These are phyloP conservation scores for Protosalanx chinensis DNA, from an alignment of 2,797 vertebrate genomes.

Conservation along the genomic window DNA sequence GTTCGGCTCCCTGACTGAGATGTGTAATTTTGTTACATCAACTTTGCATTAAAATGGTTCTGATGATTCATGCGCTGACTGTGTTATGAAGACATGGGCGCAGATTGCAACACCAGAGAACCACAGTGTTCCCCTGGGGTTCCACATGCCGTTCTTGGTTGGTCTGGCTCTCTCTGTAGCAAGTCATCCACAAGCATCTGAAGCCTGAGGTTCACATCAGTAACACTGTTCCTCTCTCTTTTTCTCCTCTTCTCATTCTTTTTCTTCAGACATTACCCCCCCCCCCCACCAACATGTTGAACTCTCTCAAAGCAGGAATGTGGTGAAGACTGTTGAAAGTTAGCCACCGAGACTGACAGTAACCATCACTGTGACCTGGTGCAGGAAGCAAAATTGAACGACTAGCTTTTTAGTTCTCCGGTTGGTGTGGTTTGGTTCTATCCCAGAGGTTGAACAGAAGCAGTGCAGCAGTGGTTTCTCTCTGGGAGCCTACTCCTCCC, in stretches of 20 bases:
- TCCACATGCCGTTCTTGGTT: neutral
- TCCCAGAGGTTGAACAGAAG: constrained; percentile 62
- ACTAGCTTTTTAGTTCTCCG: constrained; percentile 64
- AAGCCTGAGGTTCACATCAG: constrained; percentile 14
- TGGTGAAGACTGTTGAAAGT: constrained; percentile 40
- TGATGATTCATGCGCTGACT: constrained; percentile 31
- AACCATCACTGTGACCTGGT: constrained; percentile 32
- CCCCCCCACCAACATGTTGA: constrained; percentile 23
- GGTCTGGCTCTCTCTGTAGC: constrained; percentile 1
- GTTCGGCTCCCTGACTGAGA: constrained; percentile 44
- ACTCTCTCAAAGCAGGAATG: constrained; percentile 36
- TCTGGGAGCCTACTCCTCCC: constrained; percentile 34
- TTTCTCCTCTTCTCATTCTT: constrained; percentile 12
- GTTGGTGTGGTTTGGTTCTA: constrained; percentile 69
- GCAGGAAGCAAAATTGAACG: constrained; percentile 59
- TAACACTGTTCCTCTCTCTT: neutral
- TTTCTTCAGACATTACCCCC: constrained; percentile 13
- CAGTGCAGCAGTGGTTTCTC: constrained; percentile 56
- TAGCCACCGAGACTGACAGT: constrained; percentile 26
- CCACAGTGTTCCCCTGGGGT: no score
- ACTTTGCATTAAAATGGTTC: constrained; percentile 28
- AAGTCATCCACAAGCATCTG: neutral
- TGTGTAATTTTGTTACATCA: constrained; percentile 57
- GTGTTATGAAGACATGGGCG: constrained; percentile 9
- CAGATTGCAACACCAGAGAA: neutral